Evolutionary conservation across 2,113 vertebrate genomes (phyloP).

Genomic region (Zingel zingel): DNA sequence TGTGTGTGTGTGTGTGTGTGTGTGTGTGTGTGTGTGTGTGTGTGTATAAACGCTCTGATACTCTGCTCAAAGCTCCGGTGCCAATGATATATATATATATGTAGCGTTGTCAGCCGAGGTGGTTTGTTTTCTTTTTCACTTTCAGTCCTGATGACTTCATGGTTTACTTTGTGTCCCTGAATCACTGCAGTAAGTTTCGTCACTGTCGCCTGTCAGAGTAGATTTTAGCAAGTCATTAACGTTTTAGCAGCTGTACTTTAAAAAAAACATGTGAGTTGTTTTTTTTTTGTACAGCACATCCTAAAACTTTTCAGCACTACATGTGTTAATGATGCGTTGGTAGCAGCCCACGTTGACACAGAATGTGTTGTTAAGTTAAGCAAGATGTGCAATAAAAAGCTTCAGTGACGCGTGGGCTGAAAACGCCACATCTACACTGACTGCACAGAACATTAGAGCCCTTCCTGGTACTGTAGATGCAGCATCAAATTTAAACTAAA

Average conservation of each 20-base stretch:
- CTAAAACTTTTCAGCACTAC: conserved; percentile 26
- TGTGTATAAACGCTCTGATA: no score
- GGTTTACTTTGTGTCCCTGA: conserved; percentile 60
- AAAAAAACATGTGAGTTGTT: neutral
- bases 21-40: conserved; percentile 24
- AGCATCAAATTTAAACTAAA: conserved; percentile 4
- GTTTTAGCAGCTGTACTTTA: conserved; percentile 31
- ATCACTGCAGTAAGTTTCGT: conserved; percentile 23
- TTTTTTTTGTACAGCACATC: neutral
- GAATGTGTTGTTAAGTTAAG: conserved; percentile 48
- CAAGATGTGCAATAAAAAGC: conserved; percentile 49
- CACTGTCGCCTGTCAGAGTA: conserved; percentile 21
- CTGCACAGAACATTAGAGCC: neutral
- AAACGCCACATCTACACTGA: conserved; percentile 29
- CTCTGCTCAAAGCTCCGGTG: no score
- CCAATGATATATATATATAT: neutral
- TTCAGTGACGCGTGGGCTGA: conserved; percentile 21
- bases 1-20: no score
- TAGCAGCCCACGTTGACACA: conserved; percentile 10
- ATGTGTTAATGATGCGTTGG: conserved; percentile 48
- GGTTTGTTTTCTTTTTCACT: conserved; percentile 50
- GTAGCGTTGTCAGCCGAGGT: neutral
- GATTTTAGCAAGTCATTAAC: conserved; percentile 15
- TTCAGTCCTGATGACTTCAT: conserved; percentile 51
- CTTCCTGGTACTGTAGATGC: neutral